Base-by-base conservation (phyloP, 2,113 vertebrate genomes). In the Saccopteryx bilineata region DNA sequence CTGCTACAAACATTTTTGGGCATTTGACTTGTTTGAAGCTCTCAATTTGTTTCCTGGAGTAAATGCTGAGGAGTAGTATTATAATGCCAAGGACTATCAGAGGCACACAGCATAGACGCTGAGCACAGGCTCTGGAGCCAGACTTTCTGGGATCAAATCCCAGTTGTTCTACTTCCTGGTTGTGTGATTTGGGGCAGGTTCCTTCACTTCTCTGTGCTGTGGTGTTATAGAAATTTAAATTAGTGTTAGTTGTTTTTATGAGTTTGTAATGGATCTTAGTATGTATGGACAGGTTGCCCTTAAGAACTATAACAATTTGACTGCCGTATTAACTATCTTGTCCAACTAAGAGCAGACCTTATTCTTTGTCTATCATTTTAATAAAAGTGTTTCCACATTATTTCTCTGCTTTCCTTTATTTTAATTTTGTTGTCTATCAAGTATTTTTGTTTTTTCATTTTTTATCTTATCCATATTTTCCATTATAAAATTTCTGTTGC, bases 21-120 rank as follows among this genome's bases (percentile, higher is more conserved):
- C 54, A 24, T 24, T 74, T 71, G 76, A 8, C 2, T 76, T 71
- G 48, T 50, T 74, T 82, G 19, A 50, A 48, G 8, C 52, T 90
- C 82, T 87, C 31, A 23, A 81, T 90, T 85, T 82, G 26, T 92
- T 87, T 90, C 48, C 80, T 72, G 17, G 33, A 89, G 46, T 76
- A 90, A 81, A 89, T 63, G 17, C 28, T 18, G 48, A 19, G 28
- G 9, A 60, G 21, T 54, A 61, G 39, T 3, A n/a, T 39, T 80
- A 74, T 28, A 54, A 50, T 56, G 39, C 58, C 65, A 71, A 69
- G 90, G 61, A 71, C 54, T 24, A 3, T 60, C 15, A 46, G 61
- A n/a, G 19, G 46, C 71, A 60, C 12, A 46, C n/a, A 88, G 15
- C 52, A 17, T 1, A 48, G 74, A 54, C 39, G 52, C 31, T 24